phyloP scores from a whole-genome alignment of 2,797 vertebrate genomes.

The Heteromormyrus szaboi region DNA sequence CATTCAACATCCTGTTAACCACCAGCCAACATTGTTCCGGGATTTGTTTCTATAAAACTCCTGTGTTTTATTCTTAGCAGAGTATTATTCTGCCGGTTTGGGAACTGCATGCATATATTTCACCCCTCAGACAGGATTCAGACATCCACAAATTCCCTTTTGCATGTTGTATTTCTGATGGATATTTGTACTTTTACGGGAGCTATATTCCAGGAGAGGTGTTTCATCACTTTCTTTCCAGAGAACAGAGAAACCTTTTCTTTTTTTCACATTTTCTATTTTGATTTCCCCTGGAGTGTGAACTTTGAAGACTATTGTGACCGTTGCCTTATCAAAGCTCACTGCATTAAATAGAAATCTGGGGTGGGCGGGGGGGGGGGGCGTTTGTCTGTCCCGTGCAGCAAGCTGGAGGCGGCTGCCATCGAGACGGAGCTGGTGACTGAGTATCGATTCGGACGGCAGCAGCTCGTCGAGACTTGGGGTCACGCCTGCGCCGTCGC shows the following conservation, averaged over 20 bases:
- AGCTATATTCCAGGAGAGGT: not conserved
- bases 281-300: not conserved
- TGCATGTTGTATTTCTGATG: not conserved
- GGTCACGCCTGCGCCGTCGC: slow-evolving; percentile 85
- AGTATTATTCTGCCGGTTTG: not conserved
- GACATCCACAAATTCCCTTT: not conserved
- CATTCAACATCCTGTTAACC: not conserved
- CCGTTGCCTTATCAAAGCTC: not conserved
- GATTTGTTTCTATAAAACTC: not conserved
- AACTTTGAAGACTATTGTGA: not conserved
- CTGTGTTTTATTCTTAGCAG: not conserved
- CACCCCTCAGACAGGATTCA: not conserved
- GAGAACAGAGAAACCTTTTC: not conserved
- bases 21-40: not conserved
- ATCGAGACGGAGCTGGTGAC: slow-evolving; percentile 80
- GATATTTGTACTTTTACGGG: not conserved
- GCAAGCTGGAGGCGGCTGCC: slow-evolving; percentile 71
- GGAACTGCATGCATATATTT: not conserved
- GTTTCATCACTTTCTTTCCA: not conserved
- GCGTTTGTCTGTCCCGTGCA: slow-evolving; percentile 35
- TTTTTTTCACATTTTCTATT: not conserved
- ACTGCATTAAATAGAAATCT: not conserved
- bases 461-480: slow-evolving; percentile 89
- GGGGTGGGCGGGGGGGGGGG: not conserved
- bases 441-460: slow-evolving; percentile 84